Conservation (phyloP, 2,888 invertebrate genomes). For the Steinernema scapterisci region DNA sequence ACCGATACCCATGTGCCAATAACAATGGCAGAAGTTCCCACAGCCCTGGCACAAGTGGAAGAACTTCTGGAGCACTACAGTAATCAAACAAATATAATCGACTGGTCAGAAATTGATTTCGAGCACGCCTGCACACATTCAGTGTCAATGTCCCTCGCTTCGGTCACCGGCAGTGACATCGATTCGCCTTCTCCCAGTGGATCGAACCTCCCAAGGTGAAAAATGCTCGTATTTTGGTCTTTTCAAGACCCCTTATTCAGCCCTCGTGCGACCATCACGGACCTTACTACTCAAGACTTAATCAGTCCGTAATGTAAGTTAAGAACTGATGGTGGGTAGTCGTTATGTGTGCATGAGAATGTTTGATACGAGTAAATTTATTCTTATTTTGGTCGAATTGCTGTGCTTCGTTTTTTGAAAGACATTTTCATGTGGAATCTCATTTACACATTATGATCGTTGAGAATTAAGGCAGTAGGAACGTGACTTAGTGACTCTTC, state of each 20-base stretch:
- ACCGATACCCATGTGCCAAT: slow-evolving; percentile 51
- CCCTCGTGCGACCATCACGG: background rate
- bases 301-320: background rate
- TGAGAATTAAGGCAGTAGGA: background rate
- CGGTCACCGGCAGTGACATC: background rate
- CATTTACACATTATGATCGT: background rate
- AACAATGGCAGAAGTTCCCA: slow-evolving; percentile 46
- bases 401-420: background rate
- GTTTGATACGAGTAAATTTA: too few species aligned
- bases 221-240: too few species aligned
- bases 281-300: background rate
- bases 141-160: background rate
- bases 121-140: background rate
- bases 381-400: too few species aligned
- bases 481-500: background rate
- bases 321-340: too few species aligned
- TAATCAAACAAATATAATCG: slow-evolving; percentile 50
- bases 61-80: slow-evolving; percentile 48
- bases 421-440: background rate
- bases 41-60: slow-evolving; percentile 44
- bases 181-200: background rate
- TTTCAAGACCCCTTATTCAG: background rate
- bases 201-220: background rate
- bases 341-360: too few species aligned
- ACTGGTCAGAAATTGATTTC: slow-evolving; percentile 37